phyloP scores from a whole-genome alignment of 2,888 invertebrate genomes.

The Drosophila kambysellisi region DNA sequence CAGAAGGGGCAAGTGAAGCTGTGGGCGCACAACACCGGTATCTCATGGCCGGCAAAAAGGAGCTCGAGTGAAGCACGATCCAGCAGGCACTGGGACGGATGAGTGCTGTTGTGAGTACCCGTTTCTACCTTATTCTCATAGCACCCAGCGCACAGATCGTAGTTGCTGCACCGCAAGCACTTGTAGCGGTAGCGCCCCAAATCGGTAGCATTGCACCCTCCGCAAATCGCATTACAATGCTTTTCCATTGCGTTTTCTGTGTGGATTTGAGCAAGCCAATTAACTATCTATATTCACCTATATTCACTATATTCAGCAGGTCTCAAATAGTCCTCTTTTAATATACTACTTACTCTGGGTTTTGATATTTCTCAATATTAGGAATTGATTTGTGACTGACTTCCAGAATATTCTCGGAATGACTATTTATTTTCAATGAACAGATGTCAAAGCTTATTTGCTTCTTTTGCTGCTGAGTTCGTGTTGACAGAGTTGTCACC shows the following conservation, averaged over 20 bases:
- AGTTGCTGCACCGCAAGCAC: slow-evolving; percentile 57
- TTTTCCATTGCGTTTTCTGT: slow-evolving; percentile 24
- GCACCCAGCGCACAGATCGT: slow-evolving; percentile 54
- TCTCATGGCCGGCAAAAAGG: slow-evolving; percentile 31
- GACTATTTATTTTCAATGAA: neutral
- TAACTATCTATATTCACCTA: neutral
- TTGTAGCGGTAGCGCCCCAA: slow-evolving; percentile 50
- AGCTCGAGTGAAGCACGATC: slow-evolving; percentile 45
- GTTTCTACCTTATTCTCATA: slow-evolving; percentile 30
- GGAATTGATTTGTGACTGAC: neutral
- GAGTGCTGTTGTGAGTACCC: slow-evolving; percentile 27
- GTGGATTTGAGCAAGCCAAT: neutral
- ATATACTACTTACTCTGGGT: neutral
- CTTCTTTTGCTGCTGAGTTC: neutral
- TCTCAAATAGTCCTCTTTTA: neutral
- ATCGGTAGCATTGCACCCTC: slow-evolving; percentile 35
- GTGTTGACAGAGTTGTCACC: neutral
- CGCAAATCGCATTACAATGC: slow-evolving; percentile 43
- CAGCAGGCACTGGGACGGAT: slow-evolving; percentile 64
- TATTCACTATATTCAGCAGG: neutral
- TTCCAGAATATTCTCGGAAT: neutral
- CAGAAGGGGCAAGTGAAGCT: slow-evolving; percentile 55
- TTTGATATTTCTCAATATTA: neutral
- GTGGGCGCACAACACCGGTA: slow-evolving; percentile 47
- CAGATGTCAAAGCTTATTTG: neutral